These are phyloP conservation scores for Hyaena hyaena DNA, from an alignment of 2,113 vertebrate species.

Conservation along the genomic window DNA sequence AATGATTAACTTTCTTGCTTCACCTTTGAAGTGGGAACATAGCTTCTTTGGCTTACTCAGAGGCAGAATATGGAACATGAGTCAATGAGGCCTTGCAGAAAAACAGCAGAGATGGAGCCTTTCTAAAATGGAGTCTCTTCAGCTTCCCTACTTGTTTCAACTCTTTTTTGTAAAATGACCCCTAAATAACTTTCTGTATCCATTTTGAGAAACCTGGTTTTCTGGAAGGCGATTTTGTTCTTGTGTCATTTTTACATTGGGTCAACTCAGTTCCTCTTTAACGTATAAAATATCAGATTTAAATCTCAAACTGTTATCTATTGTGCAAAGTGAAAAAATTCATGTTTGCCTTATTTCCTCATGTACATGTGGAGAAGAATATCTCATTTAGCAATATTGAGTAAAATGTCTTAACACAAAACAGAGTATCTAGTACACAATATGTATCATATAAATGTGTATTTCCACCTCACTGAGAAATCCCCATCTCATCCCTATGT, in stretches of 20 bases:
- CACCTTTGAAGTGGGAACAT: background rate
- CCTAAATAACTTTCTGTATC: background rate
- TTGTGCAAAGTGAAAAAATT: background rate
- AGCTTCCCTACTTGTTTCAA: background rate
- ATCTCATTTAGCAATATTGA: background rate
- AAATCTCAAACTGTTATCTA: background rate
- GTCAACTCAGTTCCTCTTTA: background rate
- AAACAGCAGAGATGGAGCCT: background rate
- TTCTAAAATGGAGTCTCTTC: background rate
- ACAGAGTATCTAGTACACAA: background rate
- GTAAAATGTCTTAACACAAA: background rate
- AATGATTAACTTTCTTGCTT: background rate
- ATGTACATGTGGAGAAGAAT: background rate
- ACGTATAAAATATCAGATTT: background rate
- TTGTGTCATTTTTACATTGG: background rate
- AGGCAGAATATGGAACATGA: background rate
- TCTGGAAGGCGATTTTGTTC: background rate
- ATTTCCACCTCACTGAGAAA: background rate
- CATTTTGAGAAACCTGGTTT: background rate
- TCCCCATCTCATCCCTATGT: background rate
- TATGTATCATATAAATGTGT: background rate
- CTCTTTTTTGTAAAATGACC: background rate
- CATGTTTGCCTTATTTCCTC: background rate
- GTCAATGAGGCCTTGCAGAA: background rate
- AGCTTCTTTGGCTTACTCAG: background rate